Conservation (phyloP, 2,888 invertebrate species). For the Cataglyphis cursor region DNA sequence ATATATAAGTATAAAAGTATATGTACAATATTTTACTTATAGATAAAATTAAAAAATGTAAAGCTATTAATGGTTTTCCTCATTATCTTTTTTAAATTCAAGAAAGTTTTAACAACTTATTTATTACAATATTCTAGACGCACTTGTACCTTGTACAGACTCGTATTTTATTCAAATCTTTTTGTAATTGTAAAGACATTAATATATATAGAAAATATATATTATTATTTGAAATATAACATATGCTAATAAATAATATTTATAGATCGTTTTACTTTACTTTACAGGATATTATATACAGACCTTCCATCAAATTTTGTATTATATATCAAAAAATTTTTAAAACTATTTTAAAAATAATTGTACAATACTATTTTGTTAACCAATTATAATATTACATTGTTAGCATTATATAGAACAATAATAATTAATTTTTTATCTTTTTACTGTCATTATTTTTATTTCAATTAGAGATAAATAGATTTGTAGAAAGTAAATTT, state of each 20-base stretch:
- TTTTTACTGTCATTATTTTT: constrained; percentile 39
- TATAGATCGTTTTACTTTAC: constrained; percentile 21
- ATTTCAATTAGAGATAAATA: constrained; percentile 11
- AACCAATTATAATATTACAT: constrained; percentile 1
- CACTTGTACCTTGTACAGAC: constrained; percentile 85
- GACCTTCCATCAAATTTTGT: background rate
- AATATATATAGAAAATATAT: constrained; percentile 34
- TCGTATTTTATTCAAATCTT: constrained; percentile 69
- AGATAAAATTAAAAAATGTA: background rate
- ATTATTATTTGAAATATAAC: constrained; percentile 33
- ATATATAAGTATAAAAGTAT: background rate
- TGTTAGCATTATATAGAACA: background rate
- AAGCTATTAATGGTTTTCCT: background rate
- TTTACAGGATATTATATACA: background rate
- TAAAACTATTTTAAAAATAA: background rate
- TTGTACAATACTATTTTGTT: constrained; percentile 17
- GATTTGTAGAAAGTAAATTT: constrained; percentile 25
- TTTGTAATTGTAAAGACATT: background rate
- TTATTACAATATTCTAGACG: constrained; percentile 70
- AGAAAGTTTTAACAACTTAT: constrained; percentile 8
- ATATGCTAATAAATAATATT: constrained; percentile 24
- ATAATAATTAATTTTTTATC: constrained; percentile 17
- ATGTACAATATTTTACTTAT: background rate
- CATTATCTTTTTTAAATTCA: background rate
- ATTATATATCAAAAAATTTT: background rate